Conservation (phyloP, 2,888 invertebrate genomes). For the Zeuzera pyrina region DNA sequence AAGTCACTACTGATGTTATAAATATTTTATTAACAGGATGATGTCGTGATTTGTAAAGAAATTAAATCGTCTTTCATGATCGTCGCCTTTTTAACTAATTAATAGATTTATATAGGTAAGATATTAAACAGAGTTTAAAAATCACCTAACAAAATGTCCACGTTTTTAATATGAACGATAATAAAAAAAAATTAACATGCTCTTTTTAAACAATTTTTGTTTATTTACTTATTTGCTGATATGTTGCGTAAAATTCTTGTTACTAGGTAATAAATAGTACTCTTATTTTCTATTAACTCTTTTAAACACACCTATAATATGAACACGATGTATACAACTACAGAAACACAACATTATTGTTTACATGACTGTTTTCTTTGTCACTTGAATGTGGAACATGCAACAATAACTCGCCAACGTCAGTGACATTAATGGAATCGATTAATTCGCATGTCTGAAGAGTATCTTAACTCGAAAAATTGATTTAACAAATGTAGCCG, state of each 20-base stretch:
- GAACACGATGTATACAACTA: conserved; percentile 26
- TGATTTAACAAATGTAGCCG: background rate
- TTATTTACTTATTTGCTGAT: background rate
- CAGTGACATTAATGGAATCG: conserved; percentile 19
- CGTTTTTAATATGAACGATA: too few species aligned
- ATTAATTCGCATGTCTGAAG: background rate
- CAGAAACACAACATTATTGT: conserved; percentile 55
- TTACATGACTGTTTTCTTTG: conserved; percentile 54
- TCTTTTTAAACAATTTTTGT: background rate
- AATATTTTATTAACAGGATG: too few species aligned
- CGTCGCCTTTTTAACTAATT: too few species aligned
- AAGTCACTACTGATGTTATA: too few species aligned
- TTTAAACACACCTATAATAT: conserved; percentile 31
- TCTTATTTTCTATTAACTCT: too few species aligned
- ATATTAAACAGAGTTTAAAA: too few species aligned
- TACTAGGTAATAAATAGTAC: background rate
- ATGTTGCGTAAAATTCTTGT: background rate
- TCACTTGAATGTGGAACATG: conserved; percentile 39
- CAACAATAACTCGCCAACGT: conserved; percentile 28
- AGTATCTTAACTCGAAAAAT: too few species aligned
- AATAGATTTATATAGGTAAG: too few species aligned
- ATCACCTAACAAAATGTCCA: too few species aligned
- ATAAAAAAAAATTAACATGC: too few species aligned
- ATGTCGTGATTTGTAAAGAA: too few species aligned
- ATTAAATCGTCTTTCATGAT: too few species aligned